A percentile compares a stretch with the other conserved stretches of the same genome.
Evolutionary conservation across 2,797 vertebrate species (phyloP).

Genomic region (Sebastes wilsoni): DNA sequence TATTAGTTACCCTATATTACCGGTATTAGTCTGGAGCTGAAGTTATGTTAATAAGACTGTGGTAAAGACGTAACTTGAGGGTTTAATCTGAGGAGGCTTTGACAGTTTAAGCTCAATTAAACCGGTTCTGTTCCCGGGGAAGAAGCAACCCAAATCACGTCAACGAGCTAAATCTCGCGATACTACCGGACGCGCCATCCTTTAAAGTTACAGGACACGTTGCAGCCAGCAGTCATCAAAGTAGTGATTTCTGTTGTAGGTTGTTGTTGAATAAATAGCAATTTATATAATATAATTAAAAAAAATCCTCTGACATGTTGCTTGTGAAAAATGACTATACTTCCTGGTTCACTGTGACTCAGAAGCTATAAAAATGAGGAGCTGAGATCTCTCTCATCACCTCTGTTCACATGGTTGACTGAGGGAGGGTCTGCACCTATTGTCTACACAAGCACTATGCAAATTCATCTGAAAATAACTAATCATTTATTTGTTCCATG

Average conservation of each 20-base stretch:
- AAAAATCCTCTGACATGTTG: neutral
- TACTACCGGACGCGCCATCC: slow-evolving; percentile 1
- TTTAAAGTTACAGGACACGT: neutral
- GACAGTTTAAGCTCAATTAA: neutral
- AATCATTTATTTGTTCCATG: too few species aligned
- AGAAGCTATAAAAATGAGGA: neutral
- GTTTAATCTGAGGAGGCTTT: neutral
- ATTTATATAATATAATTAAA: neutral
- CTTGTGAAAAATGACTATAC: neutral
- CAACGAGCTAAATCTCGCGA: slow-evolving; percentile 50
- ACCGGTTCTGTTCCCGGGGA: neutral
- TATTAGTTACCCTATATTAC: neutral
- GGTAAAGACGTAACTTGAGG: neutral
- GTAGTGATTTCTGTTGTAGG: neutral
- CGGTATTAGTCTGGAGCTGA: neutral
- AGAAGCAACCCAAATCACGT: neutral
- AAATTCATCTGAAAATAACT: too few species aligned
- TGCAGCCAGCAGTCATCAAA: neutral
- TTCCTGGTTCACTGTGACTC: neutral
- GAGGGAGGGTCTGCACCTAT: neutral
- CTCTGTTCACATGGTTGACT: neutral
- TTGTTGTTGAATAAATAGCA: neutral
- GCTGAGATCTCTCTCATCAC: neutral
- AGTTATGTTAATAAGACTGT: accelerated
- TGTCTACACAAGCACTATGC: neutral